phyloP scores from a whole-genome alignment of 2,888 invertebrate species.

The Clivina fossor region DNA sequence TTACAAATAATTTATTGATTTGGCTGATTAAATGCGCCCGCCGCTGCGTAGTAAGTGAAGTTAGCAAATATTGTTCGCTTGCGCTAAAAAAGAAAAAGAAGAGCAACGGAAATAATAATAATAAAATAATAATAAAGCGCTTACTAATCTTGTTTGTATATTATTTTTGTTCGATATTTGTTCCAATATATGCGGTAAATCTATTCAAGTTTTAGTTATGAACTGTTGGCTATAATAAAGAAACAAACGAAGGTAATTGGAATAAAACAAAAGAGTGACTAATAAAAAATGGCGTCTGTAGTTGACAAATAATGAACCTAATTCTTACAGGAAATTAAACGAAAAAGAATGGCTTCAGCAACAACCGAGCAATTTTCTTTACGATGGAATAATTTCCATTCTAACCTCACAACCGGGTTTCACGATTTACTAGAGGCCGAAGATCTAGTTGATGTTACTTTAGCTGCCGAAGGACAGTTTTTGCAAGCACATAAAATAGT shows the following conservation, averaged over 20 bases:
- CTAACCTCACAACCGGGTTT: constrained; percentile 71
- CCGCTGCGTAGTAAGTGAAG: constrained; percentile 8
- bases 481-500: constrained; percentile 77
- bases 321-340: constrained; percentile 13
- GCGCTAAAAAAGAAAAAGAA: constrained; percentile 14
- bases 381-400: constrained; percentile 79
- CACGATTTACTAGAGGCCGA: constrained; percentile 70
- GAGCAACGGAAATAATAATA: constrained; percentile 23
- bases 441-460: constrained; percentile 75
- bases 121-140: constrained; percentile 14
- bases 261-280: constrained; percentile 14
- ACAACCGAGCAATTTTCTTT: constrained; percentile 72
- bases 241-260: constrained; percentile 6
- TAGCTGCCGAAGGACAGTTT: constrained; percentile 76
- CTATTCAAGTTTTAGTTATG: no score
- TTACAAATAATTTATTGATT: background rate
- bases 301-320: constrained; percentile 16
- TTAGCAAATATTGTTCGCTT: background rate
- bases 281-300: constrained; percentile 34
- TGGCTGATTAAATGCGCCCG: no score
- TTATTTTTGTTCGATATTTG: no score
- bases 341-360: constrained; percentile 44
- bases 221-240: background rate
- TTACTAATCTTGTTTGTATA: background rate
- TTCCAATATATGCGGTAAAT: no score